Percentiles rank a stretch among this genome's conserved stretches.
Conservation (phyloP, 1,140 invertebrate genomes). For the Hycleus phaleratus region DNA sequence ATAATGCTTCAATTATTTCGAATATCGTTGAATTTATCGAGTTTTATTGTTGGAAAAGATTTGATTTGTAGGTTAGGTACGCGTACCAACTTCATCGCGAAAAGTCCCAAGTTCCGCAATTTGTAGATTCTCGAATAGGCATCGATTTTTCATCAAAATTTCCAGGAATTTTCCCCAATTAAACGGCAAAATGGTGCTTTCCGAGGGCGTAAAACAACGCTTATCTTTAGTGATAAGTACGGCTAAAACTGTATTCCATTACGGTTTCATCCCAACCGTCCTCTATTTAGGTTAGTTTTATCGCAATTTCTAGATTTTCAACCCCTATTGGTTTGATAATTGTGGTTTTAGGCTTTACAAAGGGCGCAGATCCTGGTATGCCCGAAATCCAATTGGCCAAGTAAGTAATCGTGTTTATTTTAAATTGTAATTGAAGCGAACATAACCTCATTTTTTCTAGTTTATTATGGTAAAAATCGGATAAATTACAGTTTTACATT, state of each 20-base stretch:
- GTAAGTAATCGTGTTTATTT: conserved; percentile 37
- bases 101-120: too few relatives aligned
- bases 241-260: conserved; percentile 56
- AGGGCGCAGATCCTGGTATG: conserved; percentile 56
- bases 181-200: conserved; percentile 26
- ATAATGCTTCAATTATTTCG: too few relatives aligned
- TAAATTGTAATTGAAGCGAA: background rate
- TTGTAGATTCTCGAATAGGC: too few relatives aligned
- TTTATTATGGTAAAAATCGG: conserved; percentile 21
- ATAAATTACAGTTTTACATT: background rate
- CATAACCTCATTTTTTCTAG: conserved; percentile 18
- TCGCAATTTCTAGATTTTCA: conserved; percentile 11
- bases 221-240: conserved; percentile 50
- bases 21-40: too few relatives aligned
- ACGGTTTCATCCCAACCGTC: conserved; percentile 60
- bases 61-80: too few relatives aligned
- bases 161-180: too few relatives aligned
- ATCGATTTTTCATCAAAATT: too few relatives aligned
- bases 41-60: too few relatives aligned
- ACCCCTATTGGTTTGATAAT: conserved; percentile 12
- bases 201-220: conserved; percentile 50
- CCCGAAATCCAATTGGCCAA: conserved; percentile 48
- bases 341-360: conserved; percentile 47
- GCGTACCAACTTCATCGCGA: too few relatives aligned
- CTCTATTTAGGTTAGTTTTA: conserved; percentile 58